phyloP scores from a whole-genome alignment of 2,797 vertebrate genomes.

The Brachyalestes nurse region DNA sequence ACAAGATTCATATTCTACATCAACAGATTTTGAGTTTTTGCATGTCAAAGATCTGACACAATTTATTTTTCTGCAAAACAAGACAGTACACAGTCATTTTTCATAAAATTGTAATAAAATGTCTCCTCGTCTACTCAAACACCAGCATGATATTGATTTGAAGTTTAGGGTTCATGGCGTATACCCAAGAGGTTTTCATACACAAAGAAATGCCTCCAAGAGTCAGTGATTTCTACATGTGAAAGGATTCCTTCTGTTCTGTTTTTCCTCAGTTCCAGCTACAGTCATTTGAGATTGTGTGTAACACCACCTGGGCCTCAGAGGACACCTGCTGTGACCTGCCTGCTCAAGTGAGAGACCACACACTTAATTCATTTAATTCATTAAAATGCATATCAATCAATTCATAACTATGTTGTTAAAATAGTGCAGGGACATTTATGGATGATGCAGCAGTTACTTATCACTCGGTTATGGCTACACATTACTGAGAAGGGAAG shows the following conservation, averaged over 20 bases:
- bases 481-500: not conserved
- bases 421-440: not conserved
- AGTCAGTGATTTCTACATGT: not conserved
- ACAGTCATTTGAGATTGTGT: constrained; percentile 86
- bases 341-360: constrained; percentile 81
- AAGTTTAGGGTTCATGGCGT: not conserved
- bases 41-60: too few species aligned
- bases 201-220: not conserved
- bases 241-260: constrained; percentile 4
- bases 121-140: too few species aligned
- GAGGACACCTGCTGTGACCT: constrained; percentile 91
- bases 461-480: constrained; percentile 5
- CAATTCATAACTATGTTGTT: not conserved
- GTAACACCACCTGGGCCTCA: constrained; percentile 84
- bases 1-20: too few species aligned
- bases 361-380: too few species aligned
- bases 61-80: too few species aligned
- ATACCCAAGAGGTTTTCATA: not conserved
- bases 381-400: not conserved
- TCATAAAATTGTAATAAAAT: too few species aligned
- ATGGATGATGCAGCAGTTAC: not conserved
- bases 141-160: too few species aligned
- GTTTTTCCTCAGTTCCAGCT: constrained; percentile 84
- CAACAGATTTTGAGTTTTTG: too few species aligned
- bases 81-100: too few species aligned